Evolutionary conservation across 2,888 invertebrate species (phyloP).

Genomic region (Aplocera efformata): DNA sequence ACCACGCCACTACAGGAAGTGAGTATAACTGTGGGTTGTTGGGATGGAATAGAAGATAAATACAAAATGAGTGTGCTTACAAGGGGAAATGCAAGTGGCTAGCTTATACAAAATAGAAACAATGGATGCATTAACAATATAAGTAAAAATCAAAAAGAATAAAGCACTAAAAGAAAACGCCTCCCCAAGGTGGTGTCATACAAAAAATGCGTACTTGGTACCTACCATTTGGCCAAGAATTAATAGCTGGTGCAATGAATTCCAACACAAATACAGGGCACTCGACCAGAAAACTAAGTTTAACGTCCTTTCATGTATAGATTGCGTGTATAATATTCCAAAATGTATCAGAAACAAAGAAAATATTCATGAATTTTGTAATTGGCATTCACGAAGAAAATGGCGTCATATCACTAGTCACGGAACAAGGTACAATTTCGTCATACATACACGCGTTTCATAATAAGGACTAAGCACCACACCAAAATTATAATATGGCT

Average conservation of each 20-base stretch:
- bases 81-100: background rate
- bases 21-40: conserved; percentile 5
- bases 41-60: background rate
- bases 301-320: conserved; percentile 3
- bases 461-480: conserved; percentile 57
- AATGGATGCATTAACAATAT: too few relatives aligned
- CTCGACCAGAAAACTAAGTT: conserved; percentile 4
- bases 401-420: conserved; percentile 81
- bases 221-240: conserved; percentile 26
- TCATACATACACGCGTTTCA: conserved; percentile 64
- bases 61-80: background rate
- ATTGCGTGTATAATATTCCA: conserved; percentile 3
- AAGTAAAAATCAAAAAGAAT: conserved; percentile 24
- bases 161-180: conserved; percentile 47
- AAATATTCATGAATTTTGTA: conserved; percentile 71
- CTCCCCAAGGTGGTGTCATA: conserved; percentile 65
- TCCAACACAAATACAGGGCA: conserved; percentile 12
- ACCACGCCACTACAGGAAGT: conserved; percentile 22
- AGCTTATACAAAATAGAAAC: background rate
- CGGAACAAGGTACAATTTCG: conserved; percentile 79
- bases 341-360: conserved; percentile 51
- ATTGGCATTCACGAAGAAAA: conserved; percentile 81
- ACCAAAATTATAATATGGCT: conserved; percentile 50
- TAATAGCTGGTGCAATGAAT: conserved; percentile 29
- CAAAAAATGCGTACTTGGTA: conserved; percentile 63